Evolutionary conservation across 2,797 vertebrate genomes (phyloP), one percentile per base, ranked within the genome.

Genomic region (Schizothorax lantsangensis): DNA sequence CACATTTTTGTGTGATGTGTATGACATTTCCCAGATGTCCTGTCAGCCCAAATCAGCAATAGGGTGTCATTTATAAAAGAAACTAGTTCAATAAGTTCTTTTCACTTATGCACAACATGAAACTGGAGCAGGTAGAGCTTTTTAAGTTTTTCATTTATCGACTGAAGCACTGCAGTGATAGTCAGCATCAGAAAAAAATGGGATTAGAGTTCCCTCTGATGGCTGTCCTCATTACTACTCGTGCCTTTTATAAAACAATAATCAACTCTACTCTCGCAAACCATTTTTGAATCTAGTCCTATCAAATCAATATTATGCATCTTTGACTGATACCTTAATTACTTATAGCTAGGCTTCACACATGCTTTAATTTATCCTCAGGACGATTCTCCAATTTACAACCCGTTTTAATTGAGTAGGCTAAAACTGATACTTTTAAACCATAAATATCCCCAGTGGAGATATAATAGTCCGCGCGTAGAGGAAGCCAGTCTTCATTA

Each of bases 151-250:
- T 45, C 71, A 69, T 84, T 26, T 75, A 81, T 49, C 30, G 62
- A 68, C 78, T 68, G 79, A 74, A 47, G 40, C 57, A 40, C 69
- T 86, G 88, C 68, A 83, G 47, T 85, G 82, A 86, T 38, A 86
- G 47, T 62, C 79, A 83, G 57, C 80, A 47, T 86, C 79, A 84
- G 81, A 88, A 88, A 87, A 92, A 90, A 81, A 83, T 92, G 92
- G 94, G 94, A 36, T 94, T 93, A 92, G 94, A 94, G 93, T 95
- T 89, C 95, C 95, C 94, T 95, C 95, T 95, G 88, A 95, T 92
- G 95, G 95, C 90, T 92, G 92, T 75, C 87, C 85, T 87, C 88
- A 90, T 88, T 90, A 94, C 89, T 91, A 57, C 87, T 71, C 47
- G 62, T 38, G 15, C n/a, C 33, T 33, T 54, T 83, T 38, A 43